Conservation (phyloP, 2,113 vertebrate species). For the Corythornis cristatus region DNA sequence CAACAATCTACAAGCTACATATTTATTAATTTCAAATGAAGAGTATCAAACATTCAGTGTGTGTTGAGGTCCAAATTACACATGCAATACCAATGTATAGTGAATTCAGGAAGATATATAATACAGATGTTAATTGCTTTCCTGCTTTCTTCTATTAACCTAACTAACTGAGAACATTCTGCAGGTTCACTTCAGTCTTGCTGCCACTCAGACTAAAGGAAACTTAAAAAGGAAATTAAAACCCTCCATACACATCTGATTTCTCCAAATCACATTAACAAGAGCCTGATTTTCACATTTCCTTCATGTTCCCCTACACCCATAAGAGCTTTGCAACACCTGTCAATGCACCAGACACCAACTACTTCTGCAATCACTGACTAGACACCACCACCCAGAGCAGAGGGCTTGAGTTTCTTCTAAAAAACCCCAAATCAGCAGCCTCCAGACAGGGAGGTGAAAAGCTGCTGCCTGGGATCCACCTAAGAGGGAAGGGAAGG, state of each 20-base stretch:
- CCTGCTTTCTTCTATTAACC: neutral
- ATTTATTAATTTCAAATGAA: neutral
- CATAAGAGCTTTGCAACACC: neutral
- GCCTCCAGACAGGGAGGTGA: neutral
- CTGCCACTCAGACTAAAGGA: neutral
- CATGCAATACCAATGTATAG: neutral
- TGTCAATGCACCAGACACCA: neutral
- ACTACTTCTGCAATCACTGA: neutral
- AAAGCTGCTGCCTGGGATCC: neutral
- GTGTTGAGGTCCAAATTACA: neutral
- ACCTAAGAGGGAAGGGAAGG: neutral
- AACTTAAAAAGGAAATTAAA: neutral
- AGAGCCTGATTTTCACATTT: neutral
- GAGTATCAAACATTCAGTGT: neutral
- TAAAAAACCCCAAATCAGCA: neutral
- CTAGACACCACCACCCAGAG: neutral
- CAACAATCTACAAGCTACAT: neutral
- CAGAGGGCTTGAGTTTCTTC: neutral
- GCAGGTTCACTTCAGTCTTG: neutral
- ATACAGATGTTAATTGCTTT: neutral
- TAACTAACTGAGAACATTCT: neutral
- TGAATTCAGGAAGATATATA: neutral
- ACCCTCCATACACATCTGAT: neutral
- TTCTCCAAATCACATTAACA: neutral
- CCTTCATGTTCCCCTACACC: neutral